Base-by-base conservation (phyloP, 2,797 vertebrate species). In the Micromesistius poutassou region DNA sequence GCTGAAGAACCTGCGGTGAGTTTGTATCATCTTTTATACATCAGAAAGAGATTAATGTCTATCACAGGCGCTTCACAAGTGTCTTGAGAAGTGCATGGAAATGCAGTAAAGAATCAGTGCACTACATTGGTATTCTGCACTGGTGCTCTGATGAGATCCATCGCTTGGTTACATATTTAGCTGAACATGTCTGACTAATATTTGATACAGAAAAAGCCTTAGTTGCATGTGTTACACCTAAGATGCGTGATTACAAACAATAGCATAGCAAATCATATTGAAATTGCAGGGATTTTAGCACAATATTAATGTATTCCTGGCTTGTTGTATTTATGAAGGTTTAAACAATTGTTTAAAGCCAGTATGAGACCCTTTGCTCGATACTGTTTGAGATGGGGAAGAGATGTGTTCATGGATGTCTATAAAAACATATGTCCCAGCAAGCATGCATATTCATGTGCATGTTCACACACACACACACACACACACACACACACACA, bases 401-500 rank as follows among this genome's bases (percentile, higher is more conserved):
- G 46, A 55, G 19, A 19, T 50, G 46, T 12, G 46, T 55, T n/a
- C 12, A 19, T 55, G 19, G 16, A n/a, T 62, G 55, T 55, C 46
- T 19, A 55, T 55, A 55, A 55, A 55, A 19, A 55, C 46, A 55
- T 46, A 46, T 55, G 46, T 55, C 16, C 46, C 46, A 13, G 12
- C 13, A 42, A 42, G 14, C 10, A 42, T 42, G 40, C 40, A 55
- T 55, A 55, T 55, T 55, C 46, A 55, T 50, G 14, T 50, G 46
- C 3, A 22, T 22, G 46, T 13, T 13, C 46, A 55, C 19, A 22
- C 4, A 22, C 46, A 22, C 46, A 55, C 19, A 19, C 55, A 62
- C 22, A 76, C 74, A 68, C 74, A 79, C 74, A 75, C 76, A 77
- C 76, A 74, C 76, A 74, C 77, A 28, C 82, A 46, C 74, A 35